Base-by-base conservation (phyloP, 2,113 vertebrate genomes). In the Actenoides hombroni region DNA sequence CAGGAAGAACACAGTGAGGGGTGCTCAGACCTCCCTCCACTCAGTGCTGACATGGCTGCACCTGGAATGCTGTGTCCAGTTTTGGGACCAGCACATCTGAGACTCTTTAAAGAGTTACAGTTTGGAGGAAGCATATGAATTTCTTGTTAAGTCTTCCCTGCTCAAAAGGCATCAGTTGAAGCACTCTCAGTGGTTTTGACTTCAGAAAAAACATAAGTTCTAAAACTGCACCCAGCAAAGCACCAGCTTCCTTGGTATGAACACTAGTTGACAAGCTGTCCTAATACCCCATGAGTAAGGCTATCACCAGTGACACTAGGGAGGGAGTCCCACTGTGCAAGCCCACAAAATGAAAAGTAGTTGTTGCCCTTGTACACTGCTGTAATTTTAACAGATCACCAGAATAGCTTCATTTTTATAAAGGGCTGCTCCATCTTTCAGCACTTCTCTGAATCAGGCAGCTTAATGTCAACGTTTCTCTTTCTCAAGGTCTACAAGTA, bases 241-340 rank as follows among this genome's bases (percentile, higher is more conserved):
- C 35, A 86, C 54, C 44, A 82, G 56, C 5, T 74, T 54, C 68
- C 69, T 89, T 16, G 60, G 51, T 15, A 17, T 1, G 16, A 54
- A 37, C 7, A 11, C 21, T 25, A 3, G 37, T 0, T 56, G 86
- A 23, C 37, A 78, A 73, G 29, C 1, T 15, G 2, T 26, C 33
- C 40, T 29, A 21, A 2, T 2, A 39, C 18, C 39, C 24, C 26
- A 15, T 1, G 16, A 70, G 20, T 17, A 64, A 48, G n/a, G 51
- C 18, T 57, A 15, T 9, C 40, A 37, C 16, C 54, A 44, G 37
- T 5, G n/a, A 37, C 0, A 0, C 10, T 5, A 33, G 39, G 35
- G 29, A 83, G 26, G 26, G 39, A 88, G 24, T 42, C 39, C 35
- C 49, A 23, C 16, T 2, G 5, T 3, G 53, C 29, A 69, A 13